These are phyloP conservation scores for Malurus cyaneus DNA, from an alignment of 2,113 vertebrate genomes.

Conservation along the genomic window DNA sequence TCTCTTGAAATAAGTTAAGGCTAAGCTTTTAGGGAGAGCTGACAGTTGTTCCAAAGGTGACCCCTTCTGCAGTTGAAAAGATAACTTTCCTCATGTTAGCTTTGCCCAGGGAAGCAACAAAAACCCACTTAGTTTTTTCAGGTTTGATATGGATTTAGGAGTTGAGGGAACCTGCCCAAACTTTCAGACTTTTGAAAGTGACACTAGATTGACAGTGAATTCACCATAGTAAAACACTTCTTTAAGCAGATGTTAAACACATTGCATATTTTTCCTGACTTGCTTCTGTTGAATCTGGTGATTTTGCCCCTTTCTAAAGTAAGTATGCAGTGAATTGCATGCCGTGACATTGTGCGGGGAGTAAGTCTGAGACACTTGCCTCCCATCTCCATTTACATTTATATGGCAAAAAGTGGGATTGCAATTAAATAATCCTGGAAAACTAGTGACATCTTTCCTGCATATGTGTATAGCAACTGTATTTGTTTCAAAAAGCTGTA, in stretches of 20 bases:
- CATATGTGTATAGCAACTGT: background rate
- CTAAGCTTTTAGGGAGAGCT: background rate
- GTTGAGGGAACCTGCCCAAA: background rate
- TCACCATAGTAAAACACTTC: background rate
- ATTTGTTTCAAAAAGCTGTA: background rate
- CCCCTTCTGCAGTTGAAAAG: background rate
- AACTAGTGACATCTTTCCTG: background rate
- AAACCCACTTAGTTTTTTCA: background rate
- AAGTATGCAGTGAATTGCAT: background rate
- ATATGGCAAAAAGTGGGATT: background rate
- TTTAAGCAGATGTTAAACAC: background rate
- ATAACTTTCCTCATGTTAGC: background rate
- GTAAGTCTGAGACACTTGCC: background rate
- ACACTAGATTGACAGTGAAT: background rate
- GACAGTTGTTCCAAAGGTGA: background rate
- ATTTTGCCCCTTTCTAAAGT: background rate
- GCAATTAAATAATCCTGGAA: background rate
- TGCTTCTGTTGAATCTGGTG: background rate
- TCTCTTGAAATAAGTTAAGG: background rate
- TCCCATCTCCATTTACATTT: background rate
- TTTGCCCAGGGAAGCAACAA: background rate
- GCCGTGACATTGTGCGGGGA: background rate
- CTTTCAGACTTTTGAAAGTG: too few species aligned
- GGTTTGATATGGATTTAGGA: background rate
- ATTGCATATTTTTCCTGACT: background rate